Evolutionary conservation across 2,888 invertebrate genomes (phyloP).

Genomic region (Candidula unifasciata): DNA sequence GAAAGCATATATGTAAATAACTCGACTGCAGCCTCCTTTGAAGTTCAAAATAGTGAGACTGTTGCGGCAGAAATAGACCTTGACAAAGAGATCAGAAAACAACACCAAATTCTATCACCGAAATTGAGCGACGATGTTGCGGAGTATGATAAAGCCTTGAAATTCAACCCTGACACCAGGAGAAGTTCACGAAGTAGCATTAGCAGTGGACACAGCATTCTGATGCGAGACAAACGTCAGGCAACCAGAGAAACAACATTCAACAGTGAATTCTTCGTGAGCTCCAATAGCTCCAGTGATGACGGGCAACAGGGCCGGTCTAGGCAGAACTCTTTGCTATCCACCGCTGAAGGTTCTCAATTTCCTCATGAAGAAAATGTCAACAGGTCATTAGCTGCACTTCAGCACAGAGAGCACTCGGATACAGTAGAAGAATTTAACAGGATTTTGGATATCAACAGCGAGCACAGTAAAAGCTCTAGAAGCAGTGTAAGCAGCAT

Average conservation of each 20-base stretch:
- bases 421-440: background rate
- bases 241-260: constrained; percentile 34
- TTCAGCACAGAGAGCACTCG: background rate
- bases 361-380: background rate
- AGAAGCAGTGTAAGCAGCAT: background rate
- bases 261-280: constrained; percentile 36
- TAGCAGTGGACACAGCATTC: background rate
- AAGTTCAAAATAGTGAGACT: too few species aligned
- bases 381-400: background rate
- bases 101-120: constrained; percentile 23
- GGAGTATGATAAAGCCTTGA: background rate
- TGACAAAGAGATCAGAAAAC: constrained; percentile 10
- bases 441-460: background rate
- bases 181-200: background rate
- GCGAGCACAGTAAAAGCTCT: background rate
- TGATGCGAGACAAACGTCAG: background rate
- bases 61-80: constrained; percentile 1
- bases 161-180: background rate
- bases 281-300: background rate
- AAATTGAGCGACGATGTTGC: background rate
- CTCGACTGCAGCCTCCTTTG: too few species aligned
- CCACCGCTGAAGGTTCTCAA: background rate
- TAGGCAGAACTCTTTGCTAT: background rate
- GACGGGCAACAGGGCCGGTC: background rate
- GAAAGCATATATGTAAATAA: too few species aligned